Evolutionary conservation across 2,113 vertebrate species (phyloP).

Genomic region (Trichechus manatus): DNA sequence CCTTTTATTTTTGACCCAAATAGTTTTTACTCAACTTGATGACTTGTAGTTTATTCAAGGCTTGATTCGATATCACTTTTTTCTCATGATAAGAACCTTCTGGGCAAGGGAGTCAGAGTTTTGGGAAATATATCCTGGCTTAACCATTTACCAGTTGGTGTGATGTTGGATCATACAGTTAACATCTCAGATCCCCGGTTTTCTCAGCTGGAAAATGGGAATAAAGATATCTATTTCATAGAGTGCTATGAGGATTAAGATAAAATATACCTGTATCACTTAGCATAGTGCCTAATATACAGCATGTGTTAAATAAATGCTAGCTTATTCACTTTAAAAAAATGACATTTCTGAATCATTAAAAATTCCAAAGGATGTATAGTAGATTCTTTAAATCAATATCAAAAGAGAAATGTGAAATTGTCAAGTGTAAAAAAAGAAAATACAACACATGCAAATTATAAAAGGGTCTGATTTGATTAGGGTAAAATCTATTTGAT

Average conservation of each 20-base stretch:
- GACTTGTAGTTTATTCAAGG: neutral
- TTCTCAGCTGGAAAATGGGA: neutral
- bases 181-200: neutral
- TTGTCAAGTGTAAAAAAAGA: neutral
- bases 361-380: neutral
- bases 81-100: neutral
- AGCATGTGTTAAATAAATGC: neutral
- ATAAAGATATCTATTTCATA: neutral
- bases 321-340: conserved; percentile 24
- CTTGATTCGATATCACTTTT: neutral
- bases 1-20: neutral
- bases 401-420: conserved; percentile 20
- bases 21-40: neutral
- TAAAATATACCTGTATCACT: neutral
- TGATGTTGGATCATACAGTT: neutral
- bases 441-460: neutral
- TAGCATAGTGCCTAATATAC: neutral
- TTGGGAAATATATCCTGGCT: neutral
- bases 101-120: neutral
- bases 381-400: neutral
- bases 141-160: neutral
- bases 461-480: conserved; percentile 31
- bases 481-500: conserved; percentile 23
- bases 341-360: neutral
- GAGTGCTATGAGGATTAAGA: neutral